Evolutionary conservation across 2,888 invertebrate genomes (phyloP).

Genomic region (Schrankia costaestrigalis): DNA sequence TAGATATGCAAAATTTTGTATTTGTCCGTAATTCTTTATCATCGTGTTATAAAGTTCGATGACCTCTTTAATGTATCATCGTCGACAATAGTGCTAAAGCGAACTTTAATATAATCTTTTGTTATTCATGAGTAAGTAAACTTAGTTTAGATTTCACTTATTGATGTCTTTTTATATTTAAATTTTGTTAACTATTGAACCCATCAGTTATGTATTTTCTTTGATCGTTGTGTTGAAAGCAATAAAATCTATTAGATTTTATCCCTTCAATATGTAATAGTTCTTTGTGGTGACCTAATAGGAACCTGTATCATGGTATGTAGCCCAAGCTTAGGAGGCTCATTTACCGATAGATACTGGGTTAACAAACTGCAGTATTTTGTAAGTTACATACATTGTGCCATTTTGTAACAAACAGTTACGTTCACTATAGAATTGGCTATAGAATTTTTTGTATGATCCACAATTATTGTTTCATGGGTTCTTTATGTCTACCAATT

Average conservation of each 20-base stretch:
- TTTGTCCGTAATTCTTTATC: constrained; percentile 48
- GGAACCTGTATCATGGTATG: too few species aligned
- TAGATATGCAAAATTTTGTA: constrained; percentile 73
- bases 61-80: constrained; percentile 56
- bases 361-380: too few species aligned
- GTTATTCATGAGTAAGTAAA: constrained; percentile 29
- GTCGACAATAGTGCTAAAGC: constrained; percentile 38
- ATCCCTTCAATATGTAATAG: too few species aligned
- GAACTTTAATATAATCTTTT: constrained; percentile 38
- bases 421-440: too few species aligned
- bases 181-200: constrained; percentile 25
- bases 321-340: too few species aligned
- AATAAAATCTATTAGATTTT: constrained; percentile 1
- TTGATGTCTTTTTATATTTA: constrained; percentile 32
- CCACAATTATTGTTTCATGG: too few species aligned
- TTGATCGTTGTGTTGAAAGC: constrained; percentile 4
- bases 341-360: too few species aligned
- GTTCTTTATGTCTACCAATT: too few species aligned
- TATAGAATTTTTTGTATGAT: too few species aligned
- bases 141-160: constrained; percentile 24
- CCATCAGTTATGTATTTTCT: constrained; percentile 9
- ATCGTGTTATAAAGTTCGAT: constrained; percentile 55
- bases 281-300: too few species aligned
- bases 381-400: too few species aligned
- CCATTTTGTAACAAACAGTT: too few species aligned